Conservation (phyloP, 2,113 vertebrate genomes). For the Alethe castanea region DNA sequence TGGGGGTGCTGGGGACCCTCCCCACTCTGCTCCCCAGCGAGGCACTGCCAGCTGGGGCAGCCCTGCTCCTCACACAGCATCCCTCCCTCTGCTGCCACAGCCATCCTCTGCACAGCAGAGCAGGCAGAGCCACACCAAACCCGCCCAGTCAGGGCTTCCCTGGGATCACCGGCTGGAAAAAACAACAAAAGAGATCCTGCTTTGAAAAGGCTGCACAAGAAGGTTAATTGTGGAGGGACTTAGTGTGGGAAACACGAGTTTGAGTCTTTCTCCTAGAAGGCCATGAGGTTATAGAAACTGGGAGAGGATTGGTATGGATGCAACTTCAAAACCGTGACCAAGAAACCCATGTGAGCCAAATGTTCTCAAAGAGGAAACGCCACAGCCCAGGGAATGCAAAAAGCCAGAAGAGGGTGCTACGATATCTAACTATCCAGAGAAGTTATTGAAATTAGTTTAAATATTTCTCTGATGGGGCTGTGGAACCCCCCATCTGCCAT, state of each 20-base stretch:
- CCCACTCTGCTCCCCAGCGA: fast-evolving
- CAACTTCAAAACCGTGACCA: fast-evolving
- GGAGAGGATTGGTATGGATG: neutral
- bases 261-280: neutral
- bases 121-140: neutral
- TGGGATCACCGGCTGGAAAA: neutral
- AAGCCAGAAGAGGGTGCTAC: conserved; percentile 66
- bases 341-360: neutral
- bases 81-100: neutral
- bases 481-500: neutral
- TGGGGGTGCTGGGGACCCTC: fast-evolving
- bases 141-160: neutral
- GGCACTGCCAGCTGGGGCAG: fast-evolving
- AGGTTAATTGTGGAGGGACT: conserved; percentile 31
- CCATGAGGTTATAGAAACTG: neutral
- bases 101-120: fast-evolving
- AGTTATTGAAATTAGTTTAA: conserved; percentile 8
- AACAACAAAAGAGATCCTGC: neutral
- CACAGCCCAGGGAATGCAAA: neutral
- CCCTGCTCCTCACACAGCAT: fast-evolving
- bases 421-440: conserved; percentile 18
- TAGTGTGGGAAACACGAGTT: neutral
- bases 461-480: neutral
- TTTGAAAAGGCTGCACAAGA: neutral
- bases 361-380: neutral